Percentiles rank a stretch among this genome's conserved stretches.
These are phyloP conservation scores for Spilarctia lutea DNA, from an alignment of 2,888 invertebrate genomes.

Conservation along the genomic window DNA sequence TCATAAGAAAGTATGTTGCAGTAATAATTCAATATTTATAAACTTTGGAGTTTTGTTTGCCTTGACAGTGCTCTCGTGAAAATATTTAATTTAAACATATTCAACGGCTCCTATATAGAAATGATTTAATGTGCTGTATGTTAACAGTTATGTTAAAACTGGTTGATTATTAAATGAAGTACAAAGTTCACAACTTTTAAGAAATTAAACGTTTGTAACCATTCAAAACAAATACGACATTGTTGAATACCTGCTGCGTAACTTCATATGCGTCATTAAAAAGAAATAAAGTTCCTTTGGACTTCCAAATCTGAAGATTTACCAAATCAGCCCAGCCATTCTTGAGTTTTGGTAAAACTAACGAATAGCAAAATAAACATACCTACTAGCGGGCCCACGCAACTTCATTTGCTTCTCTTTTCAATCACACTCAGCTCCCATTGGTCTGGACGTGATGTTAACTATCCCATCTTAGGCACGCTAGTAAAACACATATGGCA, in stretches of 20 bases:
- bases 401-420: too few species aligned
- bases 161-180: conserved; percentile 16
- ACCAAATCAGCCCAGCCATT: too few species aligned
- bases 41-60: conserved; percentile 14
- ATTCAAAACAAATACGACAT: conserved; percentile 20
- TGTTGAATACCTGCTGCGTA: conserved; percentile 17
- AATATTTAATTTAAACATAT: conserved; percentile 23
- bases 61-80: conserved; percentile 11
- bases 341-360: too few species aligned
- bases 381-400: too few species aligned
- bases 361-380: too few species aligned
- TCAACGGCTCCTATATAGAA: conserved; percentile 20
- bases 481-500: too few species aligned
- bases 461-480: too few species aligned
- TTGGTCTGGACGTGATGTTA: too few species aligned
- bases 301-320: too few species aligned
- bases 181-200: conserved; percentile 20
- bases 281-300: too few species aligned
- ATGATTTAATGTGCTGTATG: conserved; percentile 1
- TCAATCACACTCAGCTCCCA: too few species aligned
- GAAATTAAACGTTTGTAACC: conserved; percentile 25
- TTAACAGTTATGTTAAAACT: conserved; percentile 12
- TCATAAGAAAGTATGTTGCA: conserved; percentile 7
- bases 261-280: too few species aligned
- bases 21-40: conserved; percentile 18